phyloP scores from a whole-genome alignment of 2,797 vertebrate genomes.

The Sphaeramia orbicularis region DNA sequence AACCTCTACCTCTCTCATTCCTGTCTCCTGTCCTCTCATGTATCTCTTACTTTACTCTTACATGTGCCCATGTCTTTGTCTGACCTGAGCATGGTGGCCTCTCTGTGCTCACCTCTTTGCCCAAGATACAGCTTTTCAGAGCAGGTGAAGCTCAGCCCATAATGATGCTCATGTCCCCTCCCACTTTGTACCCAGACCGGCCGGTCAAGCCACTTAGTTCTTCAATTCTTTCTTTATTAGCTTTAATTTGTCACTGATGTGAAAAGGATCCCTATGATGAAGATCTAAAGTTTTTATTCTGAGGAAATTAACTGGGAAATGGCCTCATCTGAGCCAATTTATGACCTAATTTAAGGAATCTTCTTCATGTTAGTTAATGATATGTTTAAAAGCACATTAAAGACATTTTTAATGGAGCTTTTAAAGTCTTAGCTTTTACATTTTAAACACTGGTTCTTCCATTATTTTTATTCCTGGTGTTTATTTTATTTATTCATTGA shows the following conservation, averaged over 20 bases:
- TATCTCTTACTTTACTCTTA: conserved; percentile 25
- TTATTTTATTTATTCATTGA: too few relatives aligned
- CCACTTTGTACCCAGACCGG: conserved; percentile 59
- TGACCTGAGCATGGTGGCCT: conserved; percentile 16
- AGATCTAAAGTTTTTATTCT: too few relatives aligned
- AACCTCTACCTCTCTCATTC: conserved; percentile 36
- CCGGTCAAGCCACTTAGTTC: conserved; percentile 58
- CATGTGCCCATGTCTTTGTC: conserved; percentile 33
- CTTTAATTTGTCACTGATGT: conserved; percentile 2
- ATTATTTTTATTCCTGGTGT: too few relatives aligned
- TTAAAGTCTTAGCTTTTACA: too few relatives aligned
- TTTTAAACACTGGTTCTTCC: too few relatives aligned
- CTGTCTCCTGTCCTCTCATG: conserved; percentile 26
- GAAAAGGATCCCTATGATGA: background rate
- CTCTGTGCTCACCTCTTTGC: conserved; percentile 35
- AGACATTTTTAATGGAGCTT: too few relatives aligned
- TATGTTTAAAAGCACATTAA: too few relatives aligned
- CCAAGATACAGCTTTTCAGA: conserved; percentile 49
- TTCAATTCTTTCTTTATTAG: background rate
- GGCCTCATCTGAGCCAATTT: too few relatives aligned
- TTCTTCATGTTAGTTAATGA: too few relatives aligned
- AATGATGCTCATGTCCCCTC: conserved; percentile 58
- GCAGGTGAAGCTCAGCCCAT: conserved; percentile 73
- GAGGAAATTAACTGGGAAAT: too few relatives aligned
- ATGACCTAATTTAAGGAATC: too few relatives aligned